Evolutionary conservation across 2,888 invertebrate genomes (phyloP), one percentile per base, ranked within the genome.

Genomic region (Eubasilissa splendida): DNA sequence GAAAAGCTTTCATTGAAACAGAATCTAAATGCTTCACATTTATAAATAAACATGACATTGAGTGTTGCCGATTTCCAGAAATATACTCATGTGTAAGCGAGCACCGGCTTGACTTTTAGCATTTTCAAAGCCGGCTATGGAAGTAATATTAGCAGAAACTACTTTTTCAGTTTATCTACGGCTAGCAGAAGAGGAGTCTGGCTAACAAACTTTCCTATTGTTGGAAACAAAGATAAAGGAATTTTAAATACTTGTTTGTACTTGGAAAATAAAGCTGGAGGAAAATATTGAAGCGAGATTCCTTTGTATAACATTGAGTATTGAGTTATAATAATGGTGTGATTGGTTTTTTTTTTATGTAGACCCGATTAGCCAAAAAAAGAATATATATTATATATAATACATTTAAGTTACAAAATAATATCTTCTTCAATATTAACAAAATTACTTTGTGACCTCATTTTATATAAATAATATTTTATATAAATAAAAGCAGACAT

Each of bases 41-140:
- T 70, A 70, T 54, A 70, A 70, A 70, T 70, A 70, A 52, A 70
- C 22, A 31, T 70, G 70, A 31, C 70, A 70, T 70, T 70, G 22
- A 53, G 22, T 53, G 53, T 70, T 54, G 52, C 70, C n/a, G 9
- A 11, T 70, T 70, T 9, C n/a, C 53, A 14, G 33, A 52, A 53
- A 22, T 10, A 70, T 11, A 70, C 10, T 11, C 53, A 9, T 42
- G 42, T 42, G 4, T 42, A 70, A 22, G 22, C 22, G 22, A 22
- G 53, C 52, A 31, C 31, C 31, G 10, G 53, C 9, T 54, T 70
- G 54, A 70, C 70, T 53, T 70, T 31, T 31, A 70, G 5, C 14
- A 50, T 66, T 50, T 63, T 63, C 63, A 63, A 63, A 63, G 50
- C 66, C 12, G 42, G 42, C 33, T 42, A 11, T 66, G n/a, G 66